Conservation (phyloP, 2,113 vertebrate genomes). For the Catharus minimus region DNA sequence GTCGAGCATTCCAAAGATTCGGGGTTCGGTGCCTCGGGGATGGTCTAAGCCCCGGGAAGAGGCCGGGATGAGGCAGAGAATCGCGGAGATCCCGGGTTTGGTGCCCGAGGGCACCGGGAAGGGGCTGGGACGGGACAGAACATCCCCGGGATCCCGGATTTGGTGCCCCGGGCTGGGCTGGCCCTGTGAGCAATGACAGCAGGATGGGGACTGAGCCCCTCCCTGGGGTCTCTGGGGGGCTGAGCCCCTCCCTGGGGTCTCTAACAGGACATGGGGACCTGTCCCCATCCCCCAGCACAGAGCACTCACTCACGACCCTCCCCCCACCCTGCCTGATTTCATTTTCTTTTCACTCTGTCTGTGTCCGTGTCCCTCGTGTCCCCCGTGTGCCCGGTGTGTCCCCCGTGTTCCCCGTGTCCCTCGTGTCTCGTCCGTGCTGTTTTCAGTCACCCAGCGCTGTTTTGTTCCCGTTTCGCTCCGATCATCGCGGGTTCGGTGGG, state of each 20-base stretch:
- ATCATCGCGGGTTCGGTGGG: neutral
- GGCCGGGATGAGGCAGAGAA: neutral
- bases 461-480: neutral
- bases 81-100: fast-evolving
- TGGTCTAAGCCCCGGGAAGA: no score
- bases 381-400: neutral
- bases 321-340: neutral
- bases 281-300: neutral
- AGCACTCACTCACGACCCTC: neutral
- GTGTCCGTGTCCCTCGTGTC: neutral
- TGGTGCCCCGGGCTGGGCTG: neutral
- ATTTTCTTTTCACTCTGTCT: constrained; percentile 57
- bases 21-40: no score
- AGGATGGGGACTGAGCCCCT: neutral
- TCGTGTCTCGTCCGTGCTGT: neutral
- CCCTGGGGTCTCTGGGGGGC: fast-evolving
- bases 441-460: neutral
- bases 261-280: no score
- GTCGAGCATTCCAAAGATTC: neutral
- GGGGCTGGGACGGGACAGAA: neutral
- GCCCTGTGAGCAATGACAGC: neutral
- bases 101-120: fast-evolving
- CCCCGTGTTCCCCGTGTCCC: neutral
- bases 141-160: fast-evolving
- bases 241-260: neutral